Conservation (phyloP, 2,113 vertebrate species). For the Anser cygnoides region DNA sequence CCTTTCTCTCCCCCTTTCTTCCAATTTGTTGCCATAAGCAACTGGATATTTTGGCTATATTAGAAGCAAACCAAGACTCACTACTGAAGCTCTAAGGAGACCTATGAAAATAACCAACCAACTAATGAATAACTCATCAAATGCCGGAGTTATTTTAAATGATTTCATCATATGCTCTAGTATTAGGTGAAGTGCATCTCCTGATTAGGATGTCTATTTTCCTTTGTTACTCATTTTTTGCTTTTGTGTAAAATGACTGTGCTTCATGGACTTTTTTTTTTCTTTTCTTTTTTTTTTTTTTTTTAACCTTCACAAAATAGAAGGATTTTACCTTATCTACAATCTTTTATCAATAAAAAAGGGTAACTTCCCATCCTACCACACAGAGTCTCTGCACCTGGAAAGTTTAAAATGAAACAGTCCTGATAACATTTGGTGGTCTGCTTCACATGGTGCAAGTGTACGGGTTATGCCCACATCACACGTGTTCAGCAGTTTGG, state of each 20-base stretch:
- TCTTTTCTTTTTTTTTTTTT: too few species aligned
- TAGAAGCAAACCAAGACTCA: background rate
- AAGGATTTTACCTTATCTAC: background rate
- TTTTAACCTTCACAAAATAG: background rate
- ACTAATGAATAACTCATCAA: background rate
- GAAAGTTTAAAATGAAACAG: background rate
- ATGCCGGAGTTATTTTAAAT: background rate
- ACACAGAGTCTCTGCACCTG: background rate
- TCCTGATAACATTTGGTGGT: background rate
- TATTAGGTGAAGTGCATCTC: background rate
- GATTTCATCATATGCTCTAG: background rate
- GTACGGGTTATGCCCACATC: background rate
- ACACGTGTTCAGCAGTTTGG: accelerated
- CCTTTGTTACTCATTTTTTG: background rate
- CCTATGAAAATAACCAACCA: background rate
- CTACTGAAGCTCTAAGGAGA: background rate
- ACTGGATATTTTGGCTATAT: background rate
- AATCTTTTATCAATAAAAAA: background rate
- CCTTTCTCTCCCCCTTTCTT: background rate
- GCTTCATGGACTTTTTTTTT: background rate
- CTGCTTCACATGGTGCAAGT: background rate
- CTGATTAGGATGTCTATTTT: background rate
- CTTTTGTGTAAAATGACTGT: background rate
- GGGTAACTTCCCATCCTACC: background rate
- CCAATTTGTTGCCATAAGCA: conserved; percentile 3